Evolutionary conservation across 2,888 invertebrate genomes (phyloP).

Genomic region (Diarsia mendica): DNA sequence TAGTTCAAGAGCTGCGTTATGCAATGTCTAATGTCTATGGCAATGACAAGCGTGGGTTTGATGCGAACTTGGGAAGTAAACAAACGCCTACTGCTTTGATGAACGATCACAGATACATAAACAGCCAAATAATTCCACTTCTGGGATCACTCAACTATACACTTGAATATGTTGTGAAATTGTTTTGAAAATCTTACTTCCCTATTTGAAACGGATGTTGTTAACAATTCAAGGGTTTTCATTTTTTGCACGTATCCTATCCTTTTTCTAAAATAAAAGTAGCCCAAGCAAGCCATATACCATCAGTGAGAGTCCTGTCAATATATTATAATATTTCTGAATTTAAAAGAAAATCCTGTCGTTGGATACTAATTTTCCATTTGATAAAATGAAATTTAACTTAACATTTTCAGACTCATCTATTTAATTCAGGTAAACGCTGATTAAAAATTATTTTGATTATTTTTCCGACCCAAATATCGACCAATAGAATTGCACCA

Average conservation of each 20-base stretch:
- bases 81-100: neutral
- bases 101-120: neutral
- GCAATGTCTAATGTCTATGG: conserved; percentile 30
- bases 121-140: neutral
- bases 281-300: no score
- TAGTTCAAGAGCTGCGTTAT: conserved; percentile 42
- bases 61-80: conserved; percentile 28
- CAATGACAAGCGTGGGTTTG: conserved; percentile 10
- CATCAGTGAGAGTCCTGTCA: no score
- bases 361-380: neutral
- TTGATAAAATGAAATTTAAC: no score
- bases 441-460: neutral
- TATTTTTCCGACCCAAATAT: no score
- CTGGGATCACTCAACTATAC: neutral
- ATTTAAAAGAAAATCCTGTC: neutral
- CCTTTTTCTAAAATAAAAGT: no score
- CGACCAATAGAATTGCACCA: no score
- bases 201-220: neutral
- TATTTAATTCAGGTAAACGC: neutral
- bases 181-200: no score
- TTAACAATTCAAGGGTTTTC: no score
- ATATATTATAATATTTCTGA: no score
- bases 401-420: neutral
- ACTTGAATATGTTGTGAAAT: no score
- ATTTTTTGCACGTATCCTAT: no score